phyloP scores from a whole-genome alignment of 2,113 vertebrate species.

The Pogona vitticeps region DNA sequence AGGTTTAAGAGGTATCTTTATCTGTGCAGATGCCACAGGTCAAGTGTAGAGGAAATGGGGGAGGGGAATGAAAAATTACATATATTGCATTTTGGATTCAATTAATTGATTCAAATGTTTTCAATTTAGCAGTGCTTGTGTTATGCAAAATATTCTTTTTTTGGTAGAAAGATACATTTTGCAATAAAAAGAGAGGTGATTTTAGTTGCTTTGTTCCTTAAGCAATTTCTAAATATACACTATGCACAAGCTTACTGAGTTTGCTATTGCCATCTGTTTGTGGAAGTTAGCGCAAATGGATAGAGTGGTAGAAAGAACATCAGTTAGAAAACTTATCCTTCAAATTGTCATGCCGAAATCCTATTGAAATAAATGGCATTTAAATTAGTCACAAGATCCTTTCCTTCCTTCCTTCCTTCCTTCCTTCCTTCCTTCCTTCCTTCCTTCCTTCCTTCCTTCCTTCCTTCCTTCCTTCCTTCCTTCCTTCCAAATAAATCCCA shows the following conservation, averaged over 20 bases:
- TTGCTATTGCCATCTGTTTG: not conserved
- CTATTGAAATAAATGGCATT: not conserved
- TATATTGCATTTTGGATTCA: not conserved
- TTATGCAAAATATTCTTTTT: not conserved
- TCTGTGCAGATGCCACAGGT: not conserved
- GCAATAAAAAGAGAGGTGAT: too few relatives aligned
- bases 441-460: too few relatives aligned
- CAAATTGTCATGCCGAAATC: not conserved
- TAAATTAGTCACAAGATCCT: rapidly evolving
- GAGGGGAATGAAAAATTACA: not conserved
- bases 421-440: too few relatives aligned
- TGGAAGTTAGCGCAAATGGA: too few relatives aligned
- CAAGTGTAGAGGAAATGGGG: not conserved
- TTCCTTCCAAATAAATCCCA: not conserved
- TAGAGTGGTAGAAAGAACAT: not conserved
- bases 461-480: too few relatives aligned
- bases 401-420: too few relatives aligned
- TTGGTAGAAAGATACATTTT: not conserved
- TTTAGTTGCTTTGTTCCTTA: not conserved
- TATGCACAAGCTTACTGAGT: not conserved
- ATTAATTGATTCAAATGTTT: not conserved
- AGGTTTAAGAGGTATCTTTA: slow-evolving; percentile 25
- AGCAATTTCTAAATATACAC: not conserved
- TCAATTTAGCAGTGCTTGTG: not conserved
- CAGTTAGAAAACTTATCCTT: not conserved